Base-by-base conservation (phyloP, 2,888 invertebrate genomes). In the Coenonympha arcania region DNA sequence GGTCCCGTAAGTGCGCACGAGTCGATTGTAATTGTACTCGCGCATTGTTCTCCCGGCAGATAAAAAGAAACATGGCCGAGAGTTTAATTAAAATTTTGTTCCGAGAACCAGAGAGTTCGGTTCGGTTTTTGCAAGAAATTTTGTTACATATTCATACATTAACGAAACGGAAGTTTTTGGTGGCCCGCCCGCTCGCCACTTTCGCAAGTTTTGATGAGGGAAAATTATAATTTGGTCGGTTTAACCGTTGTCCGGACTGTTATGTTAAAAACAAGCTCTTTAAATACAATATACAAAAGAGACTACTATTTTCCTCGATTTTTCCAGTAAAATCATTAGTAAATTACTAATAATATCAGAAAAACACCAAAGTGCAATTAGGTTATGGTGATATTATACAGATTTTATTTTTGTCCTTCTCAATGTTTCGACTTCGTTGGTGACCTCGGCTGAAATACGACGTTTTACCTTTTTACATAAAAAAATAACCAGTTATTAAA, bases 1-100 rank as follows among this genome's bases (percentile, higher is more conserved):
- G 64, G 76, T 78, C 73, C 79, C 78, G 79, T 76, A 76, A 72
- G 58, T 56, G 57, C 59, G 53, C 60, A 59, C 55, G 58, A 56
- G 59, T 55, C 51, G 56, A 58, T 73, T 77, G 78, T 78, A 79
- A 79, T 81, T 80, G 79, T 79, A 44, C 22, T 43, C 33, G 31
- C 69, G 70, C 61, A 81, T 82, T 82, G 82, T 82, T 80, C 78
- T 74, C 68, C 54, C 64, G 56, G 46, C 59, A 75, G 73, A 79
- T 79, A 79, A 81, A 72, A 64, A 64, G 69, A 64, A 68, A 70
- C 73, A 71, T 61, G 68, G 55, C 67, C 65, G 69, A 66, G 63
- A 66, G 67, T 76, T 83, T 82, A 83, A 83, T 83, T 83, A 82
- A 81, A 75, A 72, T 76, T 78, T 73, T 69, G 67, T 63, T 66